phyloP scores from a whole-genome alignment of 2,113 vertebrate species.

The Coturnix japonica region DNA sequence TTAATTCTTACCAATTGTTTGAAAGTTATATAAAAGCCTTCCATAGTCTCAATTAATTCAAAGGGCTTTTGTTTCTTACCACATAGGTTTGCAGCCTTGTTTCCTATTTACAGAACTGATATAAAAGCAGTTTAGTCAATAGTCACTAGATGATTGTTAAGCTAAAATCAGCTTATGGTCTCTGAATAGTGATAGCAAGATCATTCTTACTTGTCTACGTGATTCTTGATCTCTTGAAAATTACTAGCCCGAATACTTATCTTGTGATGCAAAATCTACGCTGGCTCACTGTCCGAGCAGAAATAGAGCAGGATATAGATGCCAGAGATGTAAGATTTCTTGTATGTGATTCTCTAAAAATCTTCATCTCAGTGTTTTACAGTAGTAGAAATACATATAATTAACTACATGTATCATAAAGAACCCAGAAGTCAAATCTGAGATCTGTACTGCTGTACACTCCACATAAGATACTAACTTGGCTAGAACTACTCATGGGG shows the following conservation, averaged over 20 bases:
- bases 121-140: not conserved
- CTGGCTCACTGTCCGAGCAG: not conserved
- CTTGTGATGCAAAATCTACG: not conserved
- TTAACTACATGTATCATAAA: not conserved
- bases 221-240: not conserved
- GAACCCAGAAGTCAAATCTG: not conserved
- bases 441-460: not conserved
- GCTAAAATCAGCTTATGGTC: not conserved
- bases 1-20: not conserved
- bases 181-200: not conserved
- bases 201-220: not conserved
- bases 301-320: not conserved
- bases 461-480: not conserved
- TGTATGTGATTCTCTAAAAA: not conserved
- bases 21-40: not conserved
- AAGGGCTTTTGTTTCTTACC: not conserved
- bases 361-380: not conserved
- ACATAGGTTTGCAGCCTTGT: not conserved
- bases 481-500: not conserved
- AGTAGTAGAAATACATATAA: not conserved
- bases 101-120: not conserved
- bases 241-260: not conserved
- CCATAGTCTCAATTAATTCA: fast-evolving
- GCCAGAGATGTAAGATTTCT: not conserved
- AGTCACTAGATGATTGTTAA: not conserved